Percentiles rank a stretch among this genome's conserved stretches.
phyloP scores from a whole-genome alignment of 2,113 vertebrate genomes.

The Phrynosoma platyrhinos region DNA sequence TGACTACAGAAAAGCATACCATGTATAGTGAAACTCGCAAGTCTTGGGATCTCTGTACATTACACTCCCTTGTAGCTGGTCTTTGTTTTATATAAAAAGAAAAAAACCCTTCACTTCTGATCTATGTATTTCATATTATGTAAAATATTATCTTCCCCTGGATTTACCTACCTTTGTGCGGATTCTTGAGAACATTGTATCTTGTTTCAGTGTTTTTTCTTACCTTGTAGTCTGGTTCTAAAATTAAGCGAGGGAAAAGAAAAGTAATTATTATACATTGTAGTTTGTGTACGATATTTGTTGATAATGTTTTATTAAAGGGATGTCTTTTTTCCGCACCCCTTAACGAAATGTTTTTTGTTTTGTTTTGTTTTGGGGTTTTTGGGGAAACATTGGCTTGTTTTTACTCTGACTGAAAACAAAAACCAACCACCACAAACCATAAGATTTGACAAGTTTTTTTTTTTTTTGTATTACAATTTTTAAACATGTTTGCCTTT shows the following conservation, averaged over 20 bases:
- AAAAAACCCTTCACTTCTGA: constrained; percentile 81
- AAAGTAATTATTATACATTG: constrained; percentile 87
- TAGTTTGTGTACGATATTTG: constrained; percentile 87
- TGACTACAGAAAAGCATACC: constrained; percentile 49
- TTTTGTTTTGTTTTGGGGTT: background rate
- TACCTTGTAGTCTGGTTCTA: constrained; percentile 87
- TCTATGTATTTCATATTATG: constrained; percentile 89
- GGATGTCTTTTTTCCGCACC: constrained; percentile 87
- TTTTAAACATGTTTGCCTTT: constrained; percentile 66
- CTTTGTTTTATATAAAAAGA: constrained; percentile 79
- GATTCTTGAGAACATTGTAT: constrained; percentile 89
- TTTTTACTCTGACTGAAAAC: constrained; percentile 77
- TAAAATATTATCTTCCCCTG: constrained; percentile 90
- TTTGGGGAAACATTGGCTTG: constrained; percentile 56
- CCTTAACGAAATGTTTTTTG: constrained; percentile 79
- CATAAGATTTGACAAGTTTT: constrained; percentile 62
- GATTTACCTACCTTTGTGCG: constrained; percentile 89
- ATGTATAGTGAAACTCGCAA: constrained; percentile 66
- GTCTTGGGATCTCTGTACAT: constrained; percentile 88
- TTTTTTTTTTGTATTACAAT: constrained; percentile 64
- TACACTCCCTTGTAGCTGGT: constrained; percentile 89
- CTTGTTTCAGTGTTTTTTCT: constrained; percentile 90
- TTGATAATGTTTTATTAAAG: constrained; percentile 88
- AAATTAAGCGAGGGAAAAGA: constrained; percentile 78
- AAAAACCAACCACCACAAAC: background rate